Base-by-base conservation (phyloP, 2,888 invertebrate genomes). In the Acleris emargana region DNA sequence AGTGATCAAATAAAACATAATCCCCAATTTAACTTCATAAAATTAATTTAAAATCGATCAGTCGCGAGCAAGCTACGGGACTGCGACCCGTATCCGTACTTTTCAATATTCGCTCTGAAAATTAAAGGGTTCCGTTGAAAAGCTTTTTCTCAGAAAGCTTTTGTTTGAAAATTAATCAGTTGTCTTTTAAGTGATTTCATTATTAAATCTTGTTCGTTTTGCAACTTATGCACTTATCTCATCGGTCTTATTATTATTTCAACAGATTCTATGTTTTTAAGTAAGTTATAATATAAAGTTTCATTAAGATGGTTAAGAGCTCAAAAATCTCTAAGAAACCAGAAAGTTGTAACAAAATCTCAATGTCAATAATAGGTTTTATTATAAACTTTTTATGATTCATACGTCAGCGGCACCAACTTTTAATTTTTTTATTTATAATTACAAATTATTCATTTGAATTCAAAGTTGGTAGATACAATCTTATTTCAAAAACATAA, bases 1-100 rank as follows among this genome's bases (percentile, higher is more conserved):
- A 72, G 73, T 75, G 79, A 86, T 82, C 83, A 87, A 88, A 88
- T 86, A 84, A 64, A 83, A 85, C 82, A 80, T 90, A 89, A 91
- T 90, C 90, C 85, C 84, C 88, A 92, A 91, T 91, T 90, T 90
- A 92, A 92, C 92, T 92, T 91, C 74, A 83, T 77, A 82, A 87
- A 90, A 90, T 91, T 90, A 89, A 91, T 89, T 91, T 85, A 80
- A 87, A 89, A 90, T 90, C 87, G 82, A 86, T 87, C 83, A 83
- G 75, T 74, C 83, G 38, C 80, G 83, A 82, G 82, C 83, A 85
- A 88, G 85, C 87, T 84, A 84, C 77, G 76, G 79, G 76, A 75
- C 76, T 76, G 75, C 75, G 80, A 73, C 74, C 74, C 70, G 78
- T 80, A 74, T 71, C 73, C 76, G 73, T 76, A 78, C 81, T 82